Conservation (phyloP, 2,797 vertebrate genomes). For the Gymnoscopelus braueri region DNA sequence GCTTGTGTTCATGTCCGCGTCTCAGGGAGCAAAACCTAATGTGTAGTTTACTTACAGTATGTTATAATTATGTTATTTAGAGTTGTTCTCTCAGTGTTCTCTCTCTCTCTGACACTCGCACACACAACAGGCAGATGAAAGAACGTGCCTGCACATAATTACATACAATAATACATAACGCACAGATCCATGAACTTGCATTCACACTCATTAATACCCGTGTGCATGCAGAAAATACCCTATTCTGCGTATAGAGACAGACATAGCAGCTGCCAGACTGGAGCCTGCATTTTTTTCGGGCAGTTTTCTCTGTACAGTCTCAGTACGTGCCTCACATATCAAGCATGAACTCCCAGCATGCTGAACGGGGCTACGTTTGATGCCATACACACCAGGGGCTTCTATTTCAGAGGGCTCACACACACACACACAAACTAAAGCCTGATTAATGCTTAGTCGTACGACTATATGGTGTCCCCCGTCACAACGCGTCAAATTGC, state of each 20-base stretch:
- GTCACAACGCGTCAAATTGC: too few relatives aligned
- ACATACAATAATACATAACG: not conserved
- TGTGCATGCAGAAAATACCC: constrained; percentile 59
- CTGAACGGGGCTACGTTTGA: constrained; percentile 60
- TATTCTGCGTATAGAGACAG: constrained; percentile 62
- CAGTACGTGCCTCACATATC: constrained; percentile 77
- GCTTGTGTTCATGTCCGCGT: constrained; percentile 55
- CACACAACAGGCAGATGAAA: constrained; percentile 39
- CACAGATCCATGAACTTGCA: not conserved
- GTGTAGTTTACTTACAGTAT: constrained; percentile 56
- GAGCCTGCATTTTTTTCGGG: constrained; percentile 45
- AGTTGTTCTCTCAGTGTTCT: constrained; percentile 45
- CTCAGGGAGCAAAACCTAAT: constrained; percentile 67
- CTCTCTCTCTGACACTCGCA: constrained; percentile 19
- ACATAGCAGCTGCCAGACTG: constrained; percentile 74
- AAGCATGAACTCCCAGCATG: constrained; percentile 68
- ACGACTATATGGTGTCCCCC: too few relatives aligned
- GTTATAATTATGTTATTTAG: constrained; percentile 60
- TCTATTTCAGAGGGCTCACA: constrained; percentile 18
- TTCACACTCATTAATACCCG: constrained; percentile 43
- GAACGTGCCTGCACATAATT: not conserved
- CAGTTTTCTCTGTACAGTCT: constrained; percentile 62
- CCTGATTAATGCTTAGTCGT: too few relatives aligned
- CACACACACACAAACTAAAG: constrained; percentile 21
- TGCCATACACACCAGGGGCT: constrained; percentile 15